phyloP scores from a whole-genome alignment of 2,888 invertebrate genomes.

The Agrochola circellaris region DNA sequence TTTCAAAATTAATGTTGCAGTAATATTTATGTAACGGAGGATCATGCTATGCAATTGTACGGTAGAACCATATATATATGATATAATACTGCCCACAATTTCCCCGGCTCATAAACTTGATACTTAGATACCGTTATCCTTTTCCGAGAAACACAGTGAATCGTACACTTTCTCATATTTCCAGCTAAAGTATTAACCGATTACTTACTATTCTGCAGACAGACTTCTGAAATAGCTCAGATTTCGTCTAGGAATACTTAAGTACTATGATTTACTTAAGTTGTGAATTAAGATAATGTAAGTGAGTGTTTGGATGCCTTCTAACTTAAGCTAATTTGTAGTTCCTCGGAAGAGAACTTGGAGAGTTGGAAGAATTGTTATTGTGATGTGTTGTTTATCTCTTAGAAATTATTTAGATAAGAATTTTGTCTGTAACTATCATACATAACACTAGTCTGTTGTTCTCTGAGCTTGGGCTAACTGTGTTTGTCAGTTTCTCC shows the following conservation, averaged over 20 bases:
- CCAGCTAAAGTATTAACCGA: background rate
- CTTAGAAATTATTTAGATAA: background rate
- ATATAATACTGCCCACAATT: slow-evolving; percentile 5
- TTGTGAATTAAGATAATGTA: slow-evolving; percentile 14
- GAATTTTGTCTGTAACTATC: background rate
- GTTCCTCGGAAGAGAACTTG: background rate
- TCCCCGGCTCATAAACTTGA: slow-evolving; percentile 2
- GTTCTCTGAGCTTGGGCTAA: background rate
- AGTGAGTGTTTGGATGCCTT: slow-evolving; percentile 12
- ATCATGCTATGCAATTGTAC: background rate
- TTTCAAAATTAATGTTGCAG: too few species aligned
- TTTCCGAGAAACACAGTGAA: background rate
- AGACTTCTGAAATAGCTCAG: slow-evolving; percentile 1
- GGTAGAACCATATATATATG: background rate
- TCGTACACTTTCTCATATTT: slow-evolving; percentile 4
- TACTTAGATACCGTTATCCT: slow-evolving; percentile 4
- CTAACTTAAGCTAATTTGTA: slow-evolving; percentile 3
- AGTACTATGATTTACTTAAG: slow-evolving; percentile 16
- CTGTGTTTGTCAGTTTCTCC: background rate
- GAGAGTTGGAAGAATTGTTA: background rate
- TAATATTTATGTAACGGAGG: too few species aligned
- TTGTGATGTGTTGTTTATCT: background rate
- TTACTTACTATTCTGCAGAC: slow-evolving; percentile 17
- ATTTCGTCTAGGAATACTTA: slow-evolving; percentile 20
- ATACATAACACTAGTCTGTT: background rate